Evolutionary conservation across 1,140 invertebrate species (phyloP).

Genomic region (Zaprionus tsacasi): DNA sequence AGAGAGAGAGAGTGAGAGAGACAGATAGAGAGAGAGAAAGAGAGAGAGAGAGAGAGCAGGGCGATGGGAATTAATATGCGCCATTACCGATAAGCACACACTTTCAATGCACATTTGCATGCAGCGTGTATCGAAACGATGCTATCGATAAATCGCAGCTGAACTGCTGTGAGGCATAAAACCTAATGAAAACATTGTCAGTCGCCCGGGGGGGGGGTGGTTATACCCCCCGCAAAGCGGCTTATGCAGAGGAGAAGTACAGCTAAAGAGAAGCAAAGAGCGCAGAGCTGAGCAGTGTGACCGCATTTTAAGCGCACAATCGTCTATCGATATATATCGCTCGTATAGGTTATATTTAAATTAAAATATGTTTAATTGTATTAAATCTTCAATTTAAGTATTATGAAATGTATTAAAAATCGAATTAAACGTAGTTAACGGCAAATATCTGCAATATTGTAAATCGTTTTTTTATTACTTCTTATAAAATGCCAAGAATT

Average conservation of each 20-base stretch:
- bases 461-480: too few species aligned
- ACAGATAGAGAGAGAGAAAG: background rate
- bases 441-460: too few species aligned
- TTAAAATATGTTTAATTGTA: background rate
- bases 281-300: background rate
- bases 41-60: background rate
- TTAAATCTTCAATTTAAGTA: background rate
- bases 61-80: background rate
- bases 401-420: too few species aligned
- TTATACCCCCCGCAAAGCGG: background rate
- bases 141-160: background rate
- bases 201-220: background rate
- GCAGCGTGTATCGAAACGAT: background rate
- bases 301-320: too few species aligned
- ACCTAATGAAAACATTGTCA: constrained; percentile 1
- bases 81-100: constrained; percentile 1
- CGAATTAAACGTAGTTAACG: too few species aligned
- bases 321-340: too few species aligned
- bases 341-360: too few species aligned
- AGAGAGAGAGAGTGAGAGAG: background rate
- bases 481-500: too few species aligned
- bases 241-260: background rate
- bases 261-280: background rate
- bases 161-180: background rate
- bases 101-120: background rate